These are phyloP conservation scores for Pluvialis apricaria DNA, from an alignment of 2,113 vertebrate species.

Conservation along the genomic window DNA sequence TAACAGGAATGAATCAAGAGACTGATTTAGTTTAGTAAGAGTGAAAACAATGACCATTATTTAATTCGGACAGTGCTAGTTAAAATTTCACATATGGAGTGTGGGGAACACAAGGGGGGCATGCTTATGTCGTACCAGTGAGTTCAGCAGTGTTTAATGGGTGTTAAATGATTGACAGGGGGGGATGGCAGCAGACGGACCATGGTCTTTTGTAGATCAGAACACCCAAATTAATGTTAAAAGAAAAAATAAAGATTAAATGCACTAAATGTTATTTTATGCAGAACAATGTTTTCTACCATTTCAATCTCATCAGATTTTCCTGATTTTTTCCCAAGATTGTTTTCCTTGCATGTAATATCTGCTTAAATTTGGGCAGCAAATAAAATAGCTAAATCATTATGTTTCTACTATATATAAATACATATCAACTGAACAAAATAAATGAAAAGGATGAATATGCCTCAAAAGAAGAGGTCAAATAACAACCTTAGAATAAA, in stretches of 20 bases:
- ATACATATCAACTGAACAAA: background rate
- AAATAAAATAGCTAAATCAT: background rate
- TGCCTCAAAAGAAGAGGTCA: background rate
- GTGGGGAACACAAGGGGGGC: background rate
- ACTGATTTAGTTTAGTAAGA: background rate
- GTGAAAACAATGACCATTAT: background rate
- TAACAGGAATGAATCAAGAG: background rate
- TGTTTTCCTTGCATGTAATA: background rate
- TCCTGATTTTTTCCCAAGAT: background rate
- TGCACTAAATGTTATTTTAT: background rate
- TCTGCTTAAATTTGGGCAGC: background rate
- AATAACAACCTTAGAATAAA: background rate
- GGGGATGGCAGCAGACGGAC: rapidly evolving
- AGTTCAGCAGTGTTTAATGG: background rate
- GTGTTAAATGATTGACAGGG: background rate
- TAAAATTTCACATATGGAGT: background rate
- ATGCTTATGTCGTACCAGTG: background rate
- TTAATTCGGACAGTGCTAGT: background rate
- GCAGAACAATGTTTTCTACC: background rate
- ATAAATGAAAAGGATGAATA: background rate
- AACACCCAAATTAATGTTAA: background rate
- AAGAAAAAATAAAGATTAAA: background rate
- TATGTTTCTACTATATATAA: background rate
- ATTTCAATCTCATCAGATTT: background rate
- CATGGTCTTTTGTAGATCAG: background rate